Evolutionary conservation across 2,113 vertebrate species (phyloP).

Genomic region (Tragulus kanchil): DNA sequence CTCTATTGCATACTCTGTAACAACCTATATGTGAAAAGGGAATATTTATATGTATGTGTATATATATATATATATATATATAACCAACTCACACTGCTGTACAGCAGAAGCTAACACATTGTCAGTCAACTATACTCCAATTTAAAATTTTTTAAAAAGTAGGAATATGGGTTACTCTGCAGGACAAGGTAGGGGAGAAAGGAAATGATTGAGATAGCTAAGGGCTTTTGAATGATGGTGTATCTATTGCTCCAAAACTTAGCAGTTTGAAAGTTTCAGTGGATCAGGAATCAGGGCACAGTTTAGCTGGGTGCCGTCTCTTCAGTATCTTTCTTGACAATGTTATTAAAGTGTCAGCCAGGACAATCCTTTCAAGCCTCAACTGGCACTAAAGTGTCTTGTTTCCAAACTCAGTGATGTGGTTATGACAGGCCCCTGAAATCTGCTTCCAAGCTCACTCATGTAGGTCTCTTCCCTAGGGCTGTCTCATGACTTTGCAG

Average conservation of each 20-base stretch:
- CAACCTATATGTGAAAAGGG: neutral
- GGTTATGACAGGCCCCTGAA: neutral
- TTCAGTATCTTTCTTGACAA: neutral
- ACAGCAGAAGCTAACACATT: neutral
- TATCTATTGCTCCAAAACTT: neutral
- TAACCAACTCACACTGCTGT: neutral
- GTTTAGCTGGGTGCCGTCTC: neutral
- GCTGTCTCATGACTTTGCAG: neutral
- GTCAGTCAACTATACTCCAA: neutral
- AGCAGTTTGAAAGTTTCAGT: neutral
- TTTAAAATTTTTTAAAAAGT: neutral
- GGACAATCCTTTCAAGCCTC: neutral
- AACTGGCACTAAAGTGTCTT: neutral
- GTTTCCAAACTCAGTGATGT: neutral
- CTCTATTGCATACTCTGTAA: neutral
- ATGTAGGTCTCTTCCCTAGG: neutral
- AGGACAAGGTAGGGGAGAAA: neutral
- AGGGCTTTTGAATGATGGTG: neutral
- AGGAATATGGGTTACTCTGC: neutral
- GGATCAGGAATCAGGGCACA: neutral
- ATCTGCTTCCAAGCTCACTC: neutral
- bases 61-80: too few relatives aligned
- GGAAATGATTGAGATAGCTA: neutral
- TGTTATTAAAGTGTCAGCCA: neutral
- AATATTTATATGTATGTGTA: neutral